Conservation (phyloP, 2,888 invertebrate genomes). For the Schizaphis graminum region DNA sequence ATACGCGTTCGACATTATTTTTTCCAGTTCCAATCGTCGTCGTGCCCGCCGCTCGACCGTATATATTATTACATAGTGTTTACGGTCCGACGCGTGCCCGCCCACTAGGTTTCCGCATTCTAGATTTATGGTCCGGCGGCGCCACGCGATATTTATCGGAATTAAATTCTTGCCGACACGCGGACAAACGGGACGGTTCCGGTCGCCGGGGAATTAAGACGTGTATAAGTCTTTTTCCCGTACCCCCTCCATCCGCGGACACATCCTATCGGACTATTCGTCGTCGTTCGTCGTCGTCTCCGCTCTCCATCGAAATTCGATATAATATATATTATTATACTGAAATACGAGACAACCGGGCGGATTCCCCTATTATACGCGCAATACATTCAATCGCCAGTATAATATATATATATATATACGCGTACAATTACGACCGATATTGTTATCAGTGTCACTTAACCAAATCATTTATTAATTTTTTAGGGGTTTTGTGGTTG, state of each 20-base stretch:
- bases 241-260: neutral
- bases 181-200: constrained; percentile 57
- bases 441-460: neutral
- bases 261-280: neutral
- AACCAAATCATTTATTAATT: neutral
- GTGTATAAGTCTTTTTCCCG: constrained; percentile 41
- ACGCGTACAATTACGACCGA: neutral
- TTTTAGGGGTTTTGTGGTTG: neutral
- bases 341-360: neutral
- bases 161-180: constrained; percentile 53
- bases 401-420: neutral
- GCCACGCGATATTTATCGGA: constrained; percentile 57
- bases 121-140: constrained; percentile 42
- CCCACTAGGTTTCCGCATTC: constrained; percentile 35
- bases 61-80: neutral
- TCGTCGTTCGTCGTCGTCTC: neutral
- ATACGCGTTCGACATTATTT: constrained; percentile 27
- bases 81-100: constrained; percentile 21
- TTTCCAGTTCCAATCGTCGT: neutral
- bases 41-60: neutral
- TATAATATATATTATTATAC: neutral
- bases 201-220: constrained; percentile 47
- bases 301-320: neutral
- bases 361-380: neutral
- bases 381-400: neutral